Evolutionary conservation across 1,140 invertebrate genomes (phyloP).

Genomic region (Platyura marginata): DNA sequence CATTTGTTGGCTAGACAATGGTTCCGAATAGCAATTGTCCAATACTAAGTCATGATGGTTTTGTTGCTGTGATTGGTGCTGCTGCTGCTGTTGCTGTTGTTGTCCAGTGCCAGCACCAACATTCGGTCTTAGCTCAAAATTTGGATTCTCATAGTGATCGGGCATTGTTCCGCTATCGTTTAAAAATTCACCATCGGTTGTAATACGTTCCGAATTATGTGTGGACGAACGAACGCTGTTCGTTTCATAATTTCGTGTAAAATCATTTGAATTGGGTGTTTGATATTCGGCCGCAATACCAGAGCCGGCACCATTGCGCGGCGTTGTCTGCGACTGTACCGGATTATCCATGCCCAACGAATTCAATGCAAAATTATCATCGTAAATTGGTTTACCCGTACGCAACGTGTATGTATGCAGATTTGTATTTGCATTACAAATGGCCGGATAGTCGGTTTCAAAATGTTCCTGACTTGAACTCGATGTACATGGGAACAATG

Average conservation of each 20-base stretch:
- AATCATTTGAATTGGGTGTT: conserved; percentile 10
- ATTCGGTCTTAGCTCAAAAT: conserved; percentile 14
- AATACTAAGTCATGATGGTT: conserved; percentile 10
- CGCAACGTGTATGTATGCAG: conserved; percentile 63
- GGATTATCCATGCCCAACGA: conserved; percentile 8
- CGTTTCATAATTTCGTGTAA: conserved; percentile 16
- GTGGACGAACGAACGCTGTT: conserved; percentile 7
- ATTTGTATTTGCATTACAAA: conserved; percentile 69
- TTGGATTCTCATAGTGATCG: conserved; percentile 24
- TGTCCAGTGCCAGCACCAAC: background rate
- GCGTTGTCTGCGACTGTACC: background rate
- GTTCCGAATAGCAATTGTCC: conserved; percentile 21
- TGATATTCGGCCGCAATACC: background rate
- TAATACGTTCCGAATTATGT: background rate
- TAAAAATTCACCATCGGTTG: conserved; percentile 1
- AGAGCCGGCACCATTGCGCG: conserved; percentile 10
- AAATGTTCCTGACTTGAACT: conserved; percentile 61
- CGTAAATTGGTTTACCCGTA: conserved; percentile 57
- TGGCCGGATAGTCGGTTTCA: conserved; percentile 59
- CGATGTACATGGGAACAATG: conserved; percentile 54
- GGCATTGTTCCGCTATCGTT: conserved; percentile 2
- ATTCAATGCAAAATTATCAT: conserved; percentile 27
- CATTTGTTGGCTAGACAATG: conserved; percentile 8
- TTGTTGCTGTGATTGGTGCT: conserved; percentile 1
- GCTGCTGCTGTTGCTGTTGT: conserved; percentile 4